A percentile compares a stretch with the other conserved stretches of the same genome.
Evolutionary conservation across 30 jellyfish, hydroid and myxozoan genomes (phyloP).

Genomic region (Aurelia aurita): DNA sequence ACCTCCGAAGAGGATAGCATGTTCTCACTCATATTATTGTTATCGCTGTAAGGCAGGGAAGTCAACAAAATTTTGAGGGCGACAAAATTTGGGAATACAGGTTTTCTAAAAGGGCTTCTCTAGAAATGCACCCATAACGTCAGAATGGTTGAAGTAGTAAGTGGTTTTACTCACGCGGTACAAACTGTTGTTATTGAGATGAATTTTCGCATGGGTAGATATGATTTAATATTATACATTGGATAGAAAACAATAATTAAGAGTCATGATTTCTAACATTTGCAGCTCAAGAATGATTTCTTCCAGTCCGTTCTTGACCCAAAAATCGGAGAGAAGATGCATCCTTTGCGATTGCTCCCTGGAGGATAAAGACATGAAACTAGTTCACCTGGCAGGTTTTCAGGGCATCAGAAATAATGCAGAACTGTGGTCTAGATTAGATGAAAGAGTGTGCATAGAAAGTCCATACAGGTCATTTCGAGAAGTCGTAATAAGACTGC

Average conservation of each 20-base stretch:
- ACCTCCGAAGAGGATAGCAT: slow-evolving; percentile 30
- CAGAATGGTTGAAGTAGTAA: no score
- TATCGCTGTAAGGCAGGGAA: slow-evolving; percentile 8
- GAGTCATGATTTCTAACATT: neutral
- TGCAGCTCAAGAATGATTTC: no score
- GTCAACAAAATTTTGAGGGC: no score
- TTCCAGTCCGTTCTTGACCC: no score
- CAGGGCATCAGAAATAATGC: slow-evolving; percentile 53
- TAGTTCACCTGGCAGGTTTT: slow-evolving; percentile 43
- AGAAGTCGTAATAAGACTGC: slow-evolving; percentile 49
- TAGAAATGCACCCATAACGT: no score
- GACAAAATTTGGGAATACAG: no score
- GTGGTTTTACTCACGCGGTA: no score
- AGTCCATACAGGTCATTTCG: slow-evolving; percentile 50
- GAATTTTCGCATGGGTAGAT: slow-evolving; percentile 18
- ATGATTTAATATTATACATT: slow-evolving; percentile 11
- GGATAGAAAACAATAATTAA: slow-evolving; percentile 16
- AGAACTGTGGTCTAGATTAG: slow-evolving; percentile 37
- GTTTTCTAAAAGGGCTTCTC: no score
- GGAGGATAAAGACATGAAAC: slow-evolving; percentile 29
- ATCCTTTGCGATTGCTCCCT: slow-evolving; percentile 39
- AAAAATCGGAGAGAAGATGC: slow-evolving; percentile 11
- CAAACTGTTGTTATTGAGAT: slow-evolving; percentile 1
- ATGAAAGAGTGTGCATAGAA: slow-evolving; percentile 37
- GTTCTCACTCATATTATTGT: slow-evolving; percentile 3